Evolutionary conservation across 2,888 invertebrate genomes (phyloP), one percentile per base, ranked within the genome.

Genomic region (Volucella inflata): DNA sequence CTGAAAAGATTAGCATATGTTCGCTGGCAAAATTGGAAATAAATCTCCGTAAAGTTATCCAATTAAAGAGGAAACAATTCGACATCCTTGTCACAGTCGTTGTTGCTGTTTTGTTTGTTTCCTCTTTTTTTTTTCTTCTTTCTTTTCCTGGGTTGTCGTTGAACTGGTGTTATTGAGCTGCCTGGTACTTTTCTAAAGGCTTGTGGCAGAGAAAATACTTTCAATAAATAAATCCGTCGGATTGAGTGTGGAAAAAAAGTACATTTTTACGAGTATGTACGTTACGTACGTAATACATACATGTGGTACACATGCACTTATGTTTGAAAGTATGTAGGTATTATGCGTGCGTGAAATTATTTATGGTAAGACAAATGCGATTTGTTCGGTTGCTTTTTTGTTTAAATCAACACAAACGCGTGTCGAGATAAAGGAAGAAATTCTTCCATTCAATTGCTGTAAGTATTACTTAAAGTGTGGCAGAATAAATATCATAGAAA

Each of bases 31-130:
- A 85, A 85, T 85, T 85, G 81, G 81, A 85, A 81, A 85, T 85
- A 85, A 85, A 85, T 85, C 85, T 81, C 71, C 77, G 81, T 85
- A 76, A 85, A 81, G 85, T 85, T 85, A 81, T 80, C 85, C 81
- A 85, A 85, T 85, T 85, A 85, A 80, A 81, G 71, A 68, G 85
- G 81, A 85, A 85, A 81, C 81, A 85, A 84, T 80, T 75, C 84
- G 75, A 80, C 70, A 67, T 78, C 68, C 74, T 75, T 64, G 50
- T 50, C 14, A 50, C 10, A n/a, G 46, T 62, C 68, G 44, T 44
- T 72, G 38, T 55, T 48, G 14, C 30, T 55, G 3, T n/a, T 51
- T 16, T 30, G 8, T 50, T 14, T 59, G 11, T 2, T 10, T 71
- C n/a, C n/a, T 17, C 46, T 38, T 55, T 21, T 46, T 14, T 11